Evolutionary conservation across 2,113 vertebrate genomes (phyloP), one percentile per base, ranked within the genome.

Genomic region (Dromiciops gliroides): DNA sequence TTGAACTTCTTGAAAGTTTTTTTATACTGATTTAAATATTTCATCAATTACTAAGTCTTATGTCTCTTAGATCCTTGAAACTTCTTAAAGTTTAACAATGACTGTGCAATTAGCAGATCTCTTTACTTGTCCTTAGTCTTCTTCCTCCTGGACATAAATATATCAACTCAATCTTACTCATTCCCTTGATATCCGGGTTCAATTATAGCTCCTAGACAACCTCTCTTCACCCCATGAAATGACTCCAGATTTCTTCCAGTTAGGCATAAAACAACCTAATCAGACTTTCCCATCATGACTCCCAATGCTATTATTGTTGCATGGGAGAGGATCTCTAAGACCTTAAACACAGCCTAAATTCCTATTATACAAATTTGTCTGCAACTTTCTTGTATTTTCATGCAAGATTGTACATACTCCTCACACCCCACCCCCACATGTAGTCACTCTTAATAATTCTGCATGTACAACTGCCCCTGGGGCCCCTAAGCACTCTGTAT

Each of bases 1-100:
- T 37, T 6, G 51, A 51, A 95, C 8, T 48, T 94, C 28, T 89
- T 89, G 4, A 93, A 51, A 94, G n/a, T 26, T 2, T 94, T 94
- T 48, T 28, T 90, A 31, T 90, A 50, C 1, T 67, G 56, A 37
- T 2, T 67, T 31, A 67, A 67, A 67, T 67, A 67, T 0, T 37
- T 37, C 31, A 37, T 37, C 31, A 67, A 67, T 12, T 37, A 67
- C 31, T 67, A 10, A 37, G 56, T 67, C 56, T 67, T 37, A 37
- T 37, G 31, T 11, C 31, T 67, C 16, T 9, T 5, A 11, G 10
- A 12, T 0, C 56, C 37, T 31, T 67, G 28, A 60, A 31, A 60
- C 3, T 37, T 37, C 11, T 60, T 31, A 60, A 60, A 60, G 26
- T 31, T 60, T 60, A 60, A 60, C 10, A 60, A 60, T 60, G 28